A percentile compares a stretch with the other conserved stretches of the same genome.
Evolutionary conservation across 2,888 invertebrate species (phyloP).

Genomic region (Pheosia tremula): DNA sequence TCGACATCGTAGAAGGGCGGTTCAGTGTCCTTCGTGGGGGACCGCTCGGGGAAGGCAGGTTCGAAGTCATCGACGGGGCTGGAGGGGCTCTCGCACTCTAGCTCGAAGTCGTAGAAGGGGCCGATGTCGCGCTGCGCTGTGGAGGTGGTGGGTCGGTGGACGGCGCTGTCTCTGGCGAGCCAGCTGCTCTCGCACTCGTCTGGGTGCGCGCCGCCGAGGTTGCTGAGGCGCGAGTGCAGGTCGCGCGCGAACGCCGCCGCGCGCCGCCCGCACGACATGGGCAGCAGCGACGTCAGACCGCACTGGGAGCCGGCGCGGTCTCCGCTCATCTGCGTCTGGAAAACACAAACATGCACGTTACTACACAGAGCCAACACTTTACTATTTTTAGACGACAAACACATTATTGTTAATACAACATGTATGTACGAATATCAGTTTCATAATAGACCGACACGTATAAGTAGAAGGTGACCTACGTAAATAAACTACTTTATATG

Average conservation of each 20-base stretch:
- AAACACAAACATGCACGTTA: slow-evolving; percentile 39
- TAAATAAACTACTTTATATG: slow-evolving; percentile 29
- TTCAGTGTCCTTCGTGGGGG: slow-evolving; percentile 81
- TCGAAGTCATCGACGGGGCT: slow-evolving; percentile 87
- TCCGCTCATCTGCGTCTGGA: slow-evolving; percentile 83
- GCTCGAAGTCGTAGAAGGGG: slow-evolving; percentile 87
- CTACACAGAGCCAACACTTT: background rate
- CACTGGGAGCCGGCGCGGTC: slow-evolving; percentile 85
- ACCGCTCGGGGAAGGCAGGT: slow-evolving; percentile 81
- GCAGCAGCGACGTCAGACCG: slow-evolving; percentile 88
- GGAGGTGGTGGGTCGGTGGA: slow-evolving; percentile 52
- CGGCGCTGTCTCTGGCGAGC: slow-evolving; percentile 59
- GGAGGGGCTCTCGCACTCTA: slow-evolving; percentile 87
- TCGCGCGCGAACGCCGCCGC: slow-evolving; percentile 93
- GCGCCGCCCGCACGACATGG: slow-evolving; percentile 91
- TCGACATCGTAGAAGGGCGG: slow-evolving; percentile 82
- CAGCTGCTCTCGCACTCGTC: slow-evolving; percentile 75
- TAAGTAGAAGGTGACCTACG: slow-evolving; percentile 38
- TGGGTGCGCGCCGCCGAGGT: slow-evolving; percentile 85
- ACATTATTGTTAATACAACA: slow-evolving; percentile 2
- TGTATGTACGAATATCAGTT: background rate
- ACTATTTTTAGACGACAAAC: slow-evolving; percentile 3
- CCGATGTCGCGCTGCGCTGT: slow-evolving; percentile 74
- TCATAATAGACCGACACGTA: slow-evolving; percentile 9
- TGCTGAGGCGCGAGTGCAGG: slow-evolving; percentile 89